Conservation (phyloP, 2,797 vertebrate species). For the Anas capensis region DNA sequence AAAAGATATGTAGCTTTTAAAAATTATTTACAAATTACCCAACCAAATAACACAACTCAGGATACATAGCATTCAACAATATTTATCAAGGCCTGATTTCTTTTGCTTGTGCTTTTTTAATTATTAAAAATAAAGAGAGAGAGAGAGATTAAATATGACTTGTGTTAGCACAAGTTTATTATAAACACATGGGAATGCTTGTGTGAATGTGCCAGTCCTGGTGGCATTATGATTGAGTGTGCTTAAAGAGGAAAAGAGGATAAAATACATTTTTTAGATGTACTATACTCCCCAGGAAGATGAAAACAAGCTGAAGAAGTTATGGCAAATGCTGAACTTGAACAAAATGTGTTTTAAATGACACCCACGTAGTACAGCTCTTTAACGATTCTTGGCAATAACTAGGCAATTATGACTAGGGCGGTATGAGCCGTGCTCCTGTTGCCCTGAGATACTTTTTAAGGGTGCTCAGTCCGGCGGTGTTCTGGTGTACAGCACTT, state of each 20-base stretch:
- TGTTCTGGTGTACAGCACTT: background rate
- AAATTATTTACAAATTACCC: background rate
- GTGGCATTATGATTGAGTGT: background rate
- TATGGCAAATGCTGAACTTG: background rate
- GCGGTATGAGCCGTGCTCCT: background rate
- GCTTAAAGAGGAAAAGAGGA: background rate
- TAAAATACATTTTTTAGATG: background rate
- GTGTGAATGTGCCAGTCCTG: background rate
- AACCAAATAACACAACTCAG: background rate
- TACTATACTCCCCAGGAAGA: background rate
- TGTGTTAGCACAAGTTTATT: background rate
- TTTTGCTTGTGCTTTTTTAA: background rate
- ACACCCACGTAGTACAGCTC: background rate
- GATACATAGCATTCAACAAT: background rate
- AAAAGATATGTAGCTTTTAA: background rate
- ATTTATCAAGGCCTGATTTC: background rate
- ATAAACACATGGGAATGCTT: background rate
- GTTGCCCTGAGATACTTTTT: background rate
- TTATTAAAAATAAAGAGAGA: too few species aligned
- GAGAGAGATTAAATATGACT: background rate
- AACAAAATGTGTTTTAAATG: background rate
- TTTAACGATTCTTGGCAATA: background rate
- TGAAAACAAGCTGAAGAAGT: background rate
- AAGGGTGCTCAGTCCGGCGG: fast-evolving
- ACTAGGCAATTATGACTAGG: background rate